phyloP scores from a whole-genome alignment of 1,140 invertebrate genomes.

The Sipha flava region DNA sequence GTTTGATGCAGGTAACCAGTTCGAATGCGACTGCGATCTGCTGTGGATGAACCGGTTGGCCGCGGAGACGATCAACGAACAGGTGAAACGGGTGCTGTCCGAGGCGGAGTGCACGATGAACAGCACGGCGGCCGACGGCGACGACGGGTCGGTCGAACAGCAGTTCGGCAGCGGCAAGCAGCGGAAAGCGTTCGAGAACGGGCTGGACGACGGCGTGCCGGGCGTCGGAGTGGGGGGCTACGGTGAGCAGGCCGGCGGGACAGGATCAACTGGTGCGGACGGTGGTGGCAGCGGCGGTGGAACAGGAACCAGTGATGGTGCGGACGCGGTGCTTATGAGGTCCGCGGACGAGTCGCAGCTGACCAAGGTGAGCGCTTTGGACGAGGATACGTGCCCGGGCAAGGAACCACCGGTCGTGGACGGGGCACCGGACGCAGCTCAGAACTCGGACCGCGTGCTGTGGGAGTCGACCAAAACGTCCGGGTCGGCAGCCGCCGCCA shows the following conservation, averaged over 20 bases:
- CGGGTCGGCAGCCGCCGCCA: neutral
- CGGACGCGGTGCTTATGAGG: neutral
- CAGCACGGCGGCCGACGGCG: neutral
- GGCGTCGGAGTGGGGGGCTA: too few species aligned
- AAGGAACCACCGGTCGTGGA: neutral
- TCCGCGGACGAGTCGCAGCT: neutral
- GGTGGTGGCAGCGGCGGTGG: neutral
- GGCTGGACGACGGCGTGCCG: too few species aligned
- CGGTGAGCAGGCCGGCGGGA: too few species aligned
- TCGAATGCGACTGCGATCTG: constrained; percentile 11
- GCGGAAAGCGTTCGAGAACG: too few species aligned
- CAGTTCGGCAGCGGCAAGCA: too few species aligned
- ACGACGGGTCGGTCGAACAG: neutral
- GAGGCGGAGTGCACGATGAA: neutral
- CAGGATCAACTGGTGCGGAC: neutral
- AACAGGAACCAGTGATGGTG: neutral
- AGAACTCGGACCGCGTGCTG: constrained; percentile 18
- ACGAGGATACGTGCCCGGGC: constrained; percentile 18
- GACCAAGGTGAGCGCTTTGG: neutral
- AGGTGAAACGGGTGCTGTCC: neutral
- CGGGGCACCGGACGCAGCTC: constrained; percentile 9
- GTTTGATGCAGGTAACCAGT: neutral
- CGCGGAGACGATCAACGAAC: neutral
- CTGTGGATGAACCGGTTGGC: constrained; percentile 24
- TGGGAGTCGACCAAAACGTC: neutral